phyloP scores from a whole-genome alignment of 2,113 vertebrate species.

The Semnornis frantzii region DNA sequence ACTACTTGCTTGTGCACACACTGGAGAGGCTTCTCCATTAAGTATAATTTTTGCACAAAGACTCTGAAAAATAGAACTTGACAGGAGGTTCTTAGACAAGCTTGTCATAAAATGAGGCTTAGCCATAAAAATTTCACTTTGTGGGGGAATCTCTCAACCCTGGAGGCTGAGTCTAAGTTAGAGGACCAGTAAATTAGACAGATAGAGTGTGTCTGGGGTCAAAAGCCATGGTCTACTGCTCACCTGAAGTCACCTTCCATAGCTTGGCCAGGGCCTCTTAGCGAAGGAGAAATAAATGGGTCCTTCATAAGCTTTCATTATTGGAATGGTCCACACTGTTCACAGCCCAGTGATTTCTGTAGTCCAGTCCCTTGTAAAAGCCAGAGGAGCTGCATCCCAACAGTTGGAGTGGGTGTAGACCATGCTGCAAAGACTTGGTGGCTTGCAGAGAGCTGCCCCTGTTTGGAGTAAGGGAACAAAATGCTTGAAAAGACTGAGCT shows the following conservation, averaged over 20 bases:
- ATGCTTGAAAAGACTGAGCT: not conserved
- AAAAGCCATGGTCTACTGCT: not conserved
- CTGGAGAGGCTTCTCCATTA: slow-evolving; percentile 27
- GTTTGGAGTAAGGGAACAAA: not conserved
- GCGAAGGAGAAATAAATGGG: not conserved
- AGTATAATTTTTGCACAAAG: slow-evolving; percentile 17
- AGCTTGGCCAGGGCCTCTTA: not conserved
- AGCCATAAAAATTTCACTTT: slow-evolving; percentile 20
- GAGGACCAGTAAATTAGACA: not conserved
- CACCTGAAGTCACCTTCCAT: not conserved
- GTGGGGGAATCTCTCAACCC: not conserved
- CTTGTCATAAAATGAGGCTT: not conserved
- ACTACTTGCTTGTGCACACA: not conserved
- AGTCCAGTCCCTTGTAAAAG: not conserved
- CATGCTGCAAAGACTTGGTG: not conserved
- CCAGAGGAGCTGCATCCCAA: not conserved
- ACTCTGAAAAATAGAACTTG: slow-evolving; percentile 42
- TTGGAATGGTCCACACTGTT: not conserved
- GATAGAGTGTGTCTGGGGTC: not conserved
- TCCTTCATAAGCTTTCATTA: not conserved
- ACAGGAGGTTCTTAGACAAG: not conserved
- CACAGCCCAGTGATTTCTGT: not conserved
- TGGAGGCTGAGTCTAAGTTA: not conserved
- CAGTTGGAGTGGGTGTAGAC: accelerated
- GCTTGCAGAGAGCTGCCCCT: not conserved